Conservation (phyloP, 1,140 invertebrate genomes). For the Apolygus lucorum region DNA sequence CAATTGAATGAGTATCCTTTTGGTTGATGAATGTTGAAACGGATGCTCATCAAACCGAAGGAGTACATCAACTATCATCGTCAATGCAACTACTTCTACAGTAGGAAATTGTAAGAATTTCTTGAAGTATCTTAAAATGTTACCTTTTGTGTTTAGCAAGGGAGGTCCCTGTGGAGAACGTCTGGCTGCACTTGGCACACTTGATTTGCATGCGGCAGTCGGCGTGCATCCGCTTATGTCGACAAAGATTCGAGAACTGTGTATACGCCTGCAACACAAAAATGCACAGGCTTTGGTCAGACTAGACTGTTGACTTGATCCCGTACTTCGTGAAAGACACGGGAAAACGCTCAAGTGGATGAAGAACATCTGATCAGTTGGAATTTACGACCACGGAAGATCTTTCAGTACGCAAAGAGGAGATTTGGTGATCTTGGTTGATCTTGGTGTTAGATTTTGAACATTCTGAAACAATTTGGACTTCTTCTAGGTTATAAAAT, state of each 20-base stretch:
- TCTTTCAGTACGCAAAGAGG: too few species aligned
- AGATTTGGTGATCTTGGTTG: too few species aligned
- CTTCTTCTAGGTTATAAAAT: too few species aligned
- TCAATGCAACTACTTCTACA: too few species aligned
- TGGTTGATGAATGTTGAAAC: too few species aligned
- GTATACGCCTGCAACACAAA: conserved; percentile 82
- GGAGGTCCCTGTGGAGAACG: conserved; percentile 79
- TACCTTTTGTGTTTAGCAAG: conserved; percentile 68
- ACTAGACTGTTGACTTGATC: not conserved
- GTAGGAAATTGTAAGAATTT: too few species aligned
- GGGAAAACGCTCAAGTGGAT: not conserved
- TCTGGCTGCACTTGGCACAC: conserved; percentile 85
- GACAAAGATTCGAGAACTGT: conserved; percentile 98
- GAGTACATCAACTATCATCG: too few species aligned
- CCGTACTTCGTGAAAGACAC: not conserved
- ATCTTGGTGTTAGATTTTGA: too few species aligned
- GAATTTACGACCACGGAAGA: too few species aligned
- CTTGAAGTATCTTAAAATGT: not conserved
- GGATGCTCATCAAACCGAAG: too few species aligned
- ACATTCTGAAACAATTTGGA: too few species aligned
- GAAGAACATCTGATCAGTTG: not conserved
- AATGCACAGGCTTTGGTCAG: conserved; percentile 17
- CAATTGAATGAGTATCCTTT: too few species aligned
- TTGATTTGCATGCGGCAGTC: conserved; percentile 81
- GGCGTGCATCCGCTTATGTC: conserved; percentile 97